Base-by-base conservation (phyloP, 1,140 invertebrate species). In the Leucophenga varia region DNA sequence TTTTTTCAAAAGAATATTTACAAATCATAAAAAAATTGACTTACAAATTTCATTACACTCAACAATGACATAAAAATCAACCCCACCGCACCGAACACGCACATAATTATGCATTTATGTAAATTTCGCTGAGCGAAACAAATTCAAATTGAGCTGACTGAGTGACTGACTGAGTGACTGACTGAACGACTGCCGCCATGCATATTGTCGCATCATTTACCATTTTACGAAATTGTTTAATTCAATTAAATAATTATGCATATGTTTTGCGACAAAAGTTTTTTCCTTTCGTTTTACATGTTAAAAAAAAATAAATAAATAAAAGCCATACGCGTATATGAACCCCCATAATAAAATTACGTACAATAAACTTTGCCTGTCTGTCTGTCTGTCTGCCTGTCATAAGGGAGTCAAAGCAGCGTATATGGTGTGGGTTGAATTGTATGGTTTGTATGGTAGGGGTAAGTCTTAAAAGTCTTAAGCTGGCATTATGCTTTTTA, bases 211-310 rank as follows among this genome's bases (percentile, higher is more conserved):
- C 63, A 57, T 65, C 63, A 67, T 67, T 65, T 65, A 65, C 28
- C 63, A 65, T 65, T 63, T n/a, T 65, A 61, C 63, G 59, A 59
- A 65, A 65, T 65, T 65, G 59, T 65, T 65, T 67, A 65, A 65
- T 65, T 65, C 59, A 65, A 65, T 65, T 65, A 65, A 54, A 65
- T 55, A 55, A 55, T 52, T 55, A 55, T 55, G 53, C 53, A 55
- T 55, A 55, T 55, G 53, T 44, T 55, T 52, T 44, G 36, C 35
- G 34, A 48, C 12, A 30, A 3, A 5, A 14, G 8, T 10, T 14
- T 34, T 34, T 34, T 6, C 53, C n/a, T n/a, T n/a, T n/a, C n/a
- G n/a, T n/a, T n/a, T n/a, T n/a, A n/a, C n/a, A n/a, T n/a, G n/a
- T n/a, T n/a, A n/a, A n/a, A n/a, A n/a, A n/a, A n/a, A n/a, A n/a